Evolutionary conservation across 92 coral and sea anemone genomes (phyloP), one percentile per base, ranked within the genome.

Genomic region (Porites rus): DNA sequence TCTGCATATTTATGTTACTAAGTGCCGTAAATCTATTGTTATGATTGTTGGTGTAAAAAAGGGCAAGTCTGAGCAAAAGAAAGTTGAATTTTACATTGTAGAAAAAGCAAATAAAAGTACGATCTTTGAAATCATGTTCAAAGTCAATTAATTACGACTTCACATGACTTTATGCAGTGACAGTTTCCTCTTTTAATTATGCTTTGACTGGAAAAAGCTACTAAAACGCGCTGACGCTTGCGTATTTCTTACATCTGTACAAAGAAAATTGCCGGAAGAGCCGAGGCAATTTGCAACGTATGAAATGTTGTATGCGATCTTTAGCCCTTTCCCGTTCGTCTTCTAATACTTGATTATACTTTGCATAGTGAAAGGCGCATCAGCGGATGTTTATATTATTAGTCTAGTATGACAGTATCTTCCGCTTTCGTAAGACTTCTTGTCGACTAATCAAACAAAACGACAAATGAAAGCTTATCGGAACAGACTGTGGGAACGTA

Each of bases 361-460:
- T 67, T 38, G 65, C 22, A 21, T 7, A 14, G 61, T 51, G 7
- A 17, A 66, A 72, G 46, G 64, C 9, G 71, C 51, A 17, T 14
- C 10, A 66, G 84, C 86, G 86, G 77, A 69, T 81, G 86, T 80
- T 80, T 69, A 31, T 69, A 8, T 69, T 69, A 8, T 69, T 14
- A 28, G 46, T 80, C 10, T 5, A 58, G 51, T 50, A 20, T 70
- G 77, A 43, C 62, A 21, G 25, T 17, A 13, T 67, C 13, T 80
- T 80, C 66, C 76, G 85, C 66, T 65, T 54, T 79, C 50, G 43
- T 63, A 12, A 25, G 69, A 31, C 72, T 8, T 20, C 21, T 79
- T 19, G 62, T 28, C 70, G 13, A n/a, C 19, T 18, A 8, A 51
- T 59, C 61, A 62, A 28, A 11, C 17, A 18, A 59, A 65, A 51